Percentiles rank a stretch among this genome's conserved stretches.
Conservation (phyloP, 2,888 invertebrate species). For the Neocrepidodera transversa region DNA sequence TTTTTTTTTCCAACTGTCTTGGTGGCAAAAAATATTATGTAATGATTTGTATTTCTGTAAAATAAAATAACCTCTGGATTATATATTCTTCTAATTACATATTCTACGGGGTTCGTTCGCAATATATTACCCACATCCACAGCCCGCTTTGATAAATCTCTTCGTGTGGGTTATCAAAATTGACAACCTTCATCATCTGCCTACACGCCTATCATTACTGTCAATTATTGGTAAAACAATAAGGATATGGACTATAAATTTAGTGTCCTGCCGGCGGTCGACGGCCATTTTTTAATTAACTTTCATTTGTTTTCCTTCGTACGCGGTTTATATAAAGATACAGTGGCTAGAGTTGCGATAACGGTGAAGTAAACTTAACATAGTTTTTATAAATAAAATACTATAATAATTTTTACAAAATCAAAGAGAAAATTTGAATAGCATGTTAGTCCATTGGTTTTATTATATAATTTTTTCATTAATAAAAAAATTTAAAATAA, state of each 20-base stretch:
- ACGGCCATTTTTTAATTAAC: constrained; percentile 28
- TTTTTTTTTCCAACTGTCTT: too few relatives aligned
- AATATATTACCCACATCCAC: background rate
- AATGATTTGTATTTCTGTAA: too few relatives aligned
- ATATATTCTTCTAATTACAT: background rate
- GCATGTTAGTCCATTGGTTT: too few relatives aligned
- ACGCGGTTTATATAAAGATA: constrained; percentile 16
- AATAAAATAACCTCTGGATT: too few relatives aligned
- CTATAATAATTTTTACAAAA: too few relatives aligned
- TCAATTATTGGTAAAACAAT: constrained; percentile 33
- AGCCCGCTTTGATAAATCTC: constrained; percentile 15
- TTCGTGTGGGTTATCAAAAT: constrained; percentile 27
- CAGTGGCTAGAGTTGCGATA: constrained; percentile 13
- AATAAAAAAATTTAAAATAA: too few relatives aligned
- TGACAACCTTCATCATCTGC: constrained; percentile 27
- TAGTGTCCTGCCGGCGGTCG: constrained; percentile 1
- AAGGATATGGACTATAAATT: constrained; percentile 32
- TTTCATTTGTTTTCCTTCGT: constrained; percentile 16
- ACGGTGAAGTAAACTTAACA: background rate
- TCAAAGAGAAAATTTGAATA: too few relatives aligned
- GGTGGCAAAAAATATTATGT: too few relatives aligned
- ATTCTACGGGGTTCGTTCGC: constrained; percentile 6
- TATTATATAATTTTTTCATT: too few relatives aligned
- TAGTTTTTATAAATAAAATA: too few relatives aligned
- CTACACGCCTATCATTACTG: constrained; percentile 31